phyloP scores from a whole-genome alignment of 2,113 vertebrate species.

The Myotis davidii region DNA sequence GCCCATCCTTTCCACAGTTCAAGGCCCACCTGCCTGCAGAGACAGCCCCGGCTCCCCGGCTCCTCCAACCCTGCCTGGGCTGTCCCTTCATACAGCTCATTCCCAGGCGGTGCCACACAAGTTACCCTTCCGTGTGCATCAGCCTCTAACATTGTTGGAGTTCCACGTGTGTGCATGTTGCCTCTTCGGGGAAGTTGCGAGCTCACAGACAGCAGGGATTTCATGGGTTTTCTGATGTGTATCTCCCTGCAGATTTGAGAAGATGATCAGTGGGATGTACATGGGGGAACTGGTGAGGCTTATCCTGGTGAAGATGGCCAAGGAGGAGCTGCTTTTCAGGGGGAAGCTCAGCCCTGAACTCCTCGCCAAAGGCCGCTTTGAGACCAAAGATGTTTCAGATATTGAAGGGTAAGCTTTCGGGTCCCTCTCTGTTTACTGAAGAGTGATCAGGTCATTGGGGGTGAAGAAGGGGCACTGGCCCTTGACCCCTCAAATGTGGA shows the following conservation, averaged over 20 bases:
- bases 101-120: no score
- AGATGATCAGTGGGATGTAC: slow-evolving; percentile 99
- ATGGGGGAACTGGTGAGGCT: slow-evolving; percentile 97
- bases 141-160: no score
- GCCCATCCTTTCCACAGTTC: not conserved
- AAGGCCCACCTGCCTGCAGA: not conserved
- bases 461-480: not conserved
- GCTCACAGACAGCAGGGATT: rapidly evolving
- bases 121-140: not conserved
- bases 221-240: not conserved
- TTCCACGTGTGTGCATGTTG: rapidly evolving
- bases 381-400: slow-evolving; percentile 91
- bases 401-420: slow-evolving; percentile 90
- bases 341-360: slow-evolving; percentile 90
- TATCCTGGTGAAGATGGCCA: slow-evolving; percentile 96
- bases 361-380: slow-evolving; percentile 90
- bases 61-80: no score
- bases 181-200: not conserved
- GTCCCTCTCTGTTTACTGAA: not conserved
- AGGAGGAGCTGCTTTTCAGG: slow-evolving; percentile 91
- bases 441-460: not conserved
- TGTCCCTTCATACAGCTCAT: not conserved
- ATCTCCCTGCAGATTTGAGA: slow-evolving; percentile 91
- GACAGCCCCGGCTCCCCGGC: not conserved
- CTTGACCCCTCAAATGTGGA: not conserved